Base-by-base conservation (phyloP, 2,113 vertebrate species). In the Syngnathus scovelli region DNA sequence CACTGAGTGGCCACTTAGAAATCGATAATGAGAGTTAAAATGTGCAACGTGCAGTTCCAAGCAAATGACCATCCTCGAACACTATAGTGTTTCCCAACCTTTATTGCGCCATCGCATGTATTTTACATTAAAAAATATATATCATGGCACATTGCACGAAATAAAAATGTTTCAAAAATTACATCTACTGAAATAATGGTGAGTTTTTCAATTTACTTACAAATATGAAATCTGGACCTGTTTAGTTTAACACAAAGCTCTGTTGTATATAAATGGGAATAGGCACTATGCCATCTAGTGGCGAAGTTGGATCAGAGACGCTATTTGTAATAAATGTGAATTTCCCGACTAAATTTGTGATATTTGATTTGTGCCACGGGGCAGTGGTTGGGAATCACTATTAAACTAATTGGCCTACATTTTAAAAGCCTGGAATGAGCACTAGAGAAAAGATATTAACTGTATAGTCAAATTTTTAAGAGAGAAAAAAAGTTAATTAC, bases 1-100 rank as follows among this genome's bases (percentile, higher is more conserved):
- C 61, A 78, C 65, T 79, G 79, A 83, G 66, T 71, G 48, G 69
- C 81, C 71, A 66, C 82, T 77, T 64, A 71, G 69, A 73, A 76
- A 78, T 75, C 59, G 7, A 69, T 82, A 56, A 78, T 77, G 79
- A 62, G 61, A 61, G 60, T 38, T 70, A 71, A 71, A 71, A 43
- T 36, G 61, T 39, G 33, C 21, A 10, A 11, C 4, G 44, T 7
- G 48, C 18, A n/a, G 68, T 66, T 72, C 69, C 67, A 43, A 6
- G 55, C 51, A 43, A 52, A 74, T 43, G 21, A 39, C 27, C 63
- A 13, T 36, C 55, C 10, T 61, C 48, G 67, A 39, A 60, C 49
- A n/a, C 18, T 3, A 43, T 12, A 3, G 15, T 49, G 18, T 49
- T 7, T 51, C 2, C 7, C 49, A 51, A 51, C 6, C 18, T 46